Percentiles rank a stretch among this genome's conserved stretches.
Conservation (phyloP, 2,888 invertebrate species). For the Agonum fuliginosum region DNA sequence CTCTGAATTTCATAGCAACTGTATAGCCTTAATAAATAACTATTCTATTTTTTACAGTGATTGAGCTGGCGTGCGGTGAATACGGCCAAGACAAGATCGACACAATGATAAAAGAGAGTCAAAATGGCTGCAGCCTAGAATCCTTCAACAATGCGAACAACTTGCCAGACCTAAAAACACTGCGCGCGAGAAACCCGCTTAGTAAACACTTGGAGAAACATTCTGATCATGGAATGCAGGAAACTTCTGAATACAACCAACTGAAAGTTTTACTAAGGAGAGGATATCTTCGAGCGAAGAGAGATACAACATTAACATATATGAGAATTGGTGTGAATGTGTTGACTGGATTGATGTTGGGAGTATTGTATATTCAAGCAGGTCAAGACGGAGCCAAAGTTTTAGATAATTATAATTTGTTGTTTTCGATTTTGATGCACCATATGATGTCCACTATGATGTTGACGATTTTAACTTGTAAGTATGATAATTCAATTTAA, state of each 20-base stretch:
- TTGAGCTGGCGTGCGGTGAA: slow-evolving; percentile 94
- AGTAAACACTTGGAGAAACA: slow-evolving; percentile 73
- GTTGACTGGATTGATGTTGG: slow-evolving; percentile 84
- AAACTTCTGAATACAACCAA: slow-evolving; percentile 83
- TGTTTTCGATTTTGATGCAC: slow-evolving; percentile 95
- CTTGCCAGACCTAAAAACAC: slow-evolving; percentile 76
- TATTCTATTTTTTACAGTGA: slow-evolving; percentile 78
- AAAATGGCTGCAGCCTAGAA: slow-evolving; percentile 81
- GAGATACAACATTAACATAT: slow-evolving; percentile 82
- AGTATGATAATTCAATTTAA: too few relatives aligned
- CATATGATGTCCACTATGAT: slow-evolving; percentile 95
- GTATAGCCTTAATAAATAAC: neutral
- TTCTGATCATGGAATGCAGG: slow-evolving; percentile 75
- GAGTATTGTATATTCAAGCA: slow-evolving; percentile 83
- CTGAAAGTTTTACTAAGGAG: slow-evolving; percentile 81
- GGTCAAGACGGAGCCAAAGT: slow-evolving; percentile 86
- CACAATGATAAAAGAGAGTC: slow-evolving; percentile 78
- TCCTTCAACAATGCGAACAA: slow-evolving; percentile 81
- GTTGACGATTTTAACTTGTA: slow-evolving; percentile 90
- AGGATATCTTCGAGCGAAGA: slow-evolving; percentile 73
- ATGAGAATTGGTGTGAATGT: slow-evolving; percentile 84
- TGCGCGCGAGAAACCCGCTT: slow-evolving; percentile 76
- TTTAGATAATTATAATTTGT: slow-evolving; percentile 88
- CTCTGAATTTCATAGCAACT: too few relatives aligned
- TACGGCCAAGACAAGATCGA: slow-evolving; percentile 88